Base-by-base conservation (phyloP, 2,113 vertebrate species). In the Syngnathus floridae region DNA sequence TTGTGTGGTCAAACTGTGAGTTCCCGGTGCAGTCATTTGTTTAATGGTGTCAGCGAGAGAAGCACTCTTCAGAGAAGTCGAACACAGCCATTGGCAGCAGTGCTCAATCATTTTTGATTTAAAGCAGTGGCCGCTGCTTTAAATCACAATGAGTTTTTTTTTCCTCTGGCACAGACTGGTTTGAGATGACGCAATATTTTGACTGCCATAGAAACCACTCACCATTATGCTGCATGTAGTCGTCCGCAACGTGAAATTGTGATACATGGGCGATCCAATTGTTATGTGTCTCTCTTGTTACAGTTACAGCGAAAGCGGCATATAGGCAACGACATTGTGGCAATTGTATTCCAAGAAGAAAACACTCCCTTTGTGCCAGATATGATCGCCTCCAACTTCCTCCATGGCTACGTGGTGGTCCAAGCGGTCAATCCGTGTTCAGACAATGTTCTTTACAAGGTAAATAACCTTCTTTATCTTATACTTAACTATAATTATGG, bases 321-420 rank as follows among this genome's bases (percentile, higher is more conserved):
- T 88, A 96, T 99, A n/a, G 96, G 96, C 35, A 99, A 99, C 4
- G 96, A 99, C 88, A 99, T 99, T 0, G 96, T 99, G 19, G 96
- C 96, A 17, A 82, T 99, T 46, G 87, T 99, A 45, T 99, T 99
- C 90, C 97, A 99, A 91, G 96, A 99, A 0, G 93, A 97, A 87
- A 99, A 92, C 87, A 99, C 97, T 0, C 97, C 97, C 2, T 99
- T 99, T 10, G 96, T 99, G n/a, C 96, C 96, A 0, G 96, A 99
- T 88, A 99, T 99, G 96, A 98, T 99, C 0, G 96, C 96, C 2
- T 99, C 96, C 84, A 99, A 99, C 89, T 99, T 99, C 73, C 90
- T 99, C 14, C 97, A 99, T 0, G 94, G 93, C 73, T 99, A 98
- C 1, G 78, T 98, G 13, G 97, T 99, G 69, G 94, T 99, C 67